Evolutionary conservation across 2,888 invertebrate genomes (phyloP).

Genomic region (Heliconius sara): DNA sequence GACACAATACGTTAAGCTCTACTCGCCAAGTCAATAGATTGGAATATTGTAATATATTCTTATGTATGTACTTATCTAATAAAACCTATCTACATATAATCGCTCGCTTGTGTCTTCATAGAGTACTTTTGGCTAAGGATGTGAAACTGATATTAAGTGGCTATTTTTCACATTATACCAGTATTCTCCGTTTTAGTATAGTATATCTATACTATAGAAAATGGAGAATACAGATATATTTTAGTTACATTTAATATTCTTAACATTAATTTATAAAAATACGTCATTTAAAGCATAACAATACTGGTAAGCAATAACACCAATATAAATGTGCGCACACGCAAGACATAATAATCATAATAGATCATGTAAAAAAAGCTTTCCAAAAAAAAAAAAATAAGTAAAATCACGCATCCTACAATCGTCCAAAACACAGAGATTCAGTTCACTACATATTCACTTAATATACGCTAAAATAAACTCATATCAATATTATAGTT

Average conservation of each 20-base stretch:
- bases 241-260: constrained; percentile 18
- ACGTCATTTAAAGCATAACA: constrained; percentile 23
- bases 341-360: neutral
- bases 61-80: constrained; percentile 19
- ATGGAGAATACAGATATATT: constrained; percentile 2
- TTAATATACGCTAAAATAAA: neutral
- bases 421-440: neutral
- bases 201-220: neutral
- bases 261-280: constrained; percentile 15
- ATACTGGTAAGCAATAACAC: constrained; percentile 20
- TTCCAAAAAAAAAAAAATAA: too few species aligned
- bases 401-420: neutral
- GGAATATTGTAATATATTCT: constrained; percentile 14
- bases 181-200: too few species aligned
- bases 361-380: neutral
- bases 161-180: neutral
- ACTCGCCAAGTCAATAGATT: constrained; percentile 8
- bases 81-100: constrained; percentile 2
- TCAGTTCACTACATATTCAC: neutral
- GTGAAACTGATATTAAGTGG: neutral
- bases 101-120: neutral
- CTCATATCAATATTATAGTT: neutral
- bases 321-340: constrained; percentile 5
- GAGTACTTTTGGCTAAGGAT: constrained; percentile 13
- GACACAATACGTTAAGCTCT: constrained; percentile 18